Base-by-base conservation (phyloP, 2,888 invertebrate species). In the Caradrina clavipalpis region DNA sequence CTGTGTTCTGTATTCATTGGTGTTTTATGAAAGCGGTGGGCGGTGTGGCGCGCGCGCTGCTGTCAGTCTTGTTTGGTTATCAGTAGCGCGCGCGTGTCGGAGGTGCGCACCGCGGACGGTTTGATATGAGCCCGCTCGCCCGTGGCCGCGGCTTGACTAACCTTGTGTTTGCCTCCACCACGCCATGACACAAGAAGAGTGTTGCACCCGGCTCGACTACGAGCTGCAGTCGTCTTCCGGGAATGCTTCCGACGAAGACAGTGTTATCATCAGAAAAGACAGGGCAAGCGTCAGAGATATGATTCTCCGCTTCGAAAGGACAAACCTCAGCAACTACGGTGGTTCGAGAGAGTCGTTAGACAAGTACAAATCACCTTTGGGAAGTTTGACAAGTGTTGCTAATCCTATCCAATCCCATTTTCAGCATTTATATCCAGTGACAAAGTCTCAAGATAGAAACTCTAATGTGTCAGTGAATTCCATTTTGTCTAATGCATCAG, bases 381-480 rank as follows among this genome's bases (percentile, higher is more conserved):
- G 94, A 81, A 94, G 92, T 87, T 91, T 95, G 76, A 91, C 93
- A 61, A 94, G 93, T 91, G 90, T 94, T 79, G 90, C 92, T 79
- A 95, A 93, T 85, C 95, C 95, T 17, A 83, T 95, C 72, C 93
- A 94, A 75, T 84, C 87, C 13, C 93, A 95, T 87, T 93, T 93
- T 75, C 93, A 94, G 78, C 92, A 93, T 84, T 88, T 94, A 75
- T 89, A 82, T 63, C 94, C 95, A 86, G 92, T 91, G 83, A 89
- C 89, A 61, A 92, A 86, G 87, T 89, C 93, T 78, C 94, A 92
- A 87, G 94, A 95, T 79, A 92, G 95, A 78, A 92, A 95, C 88
- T 96, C 96, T 19, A 95, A 93, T 79, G 91, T 95, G 73, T 96
- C 96, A 77, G 95, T 96, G 84, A 96, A 96, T 90, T 96, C 96